Evolutionary conservation across 2,888 invertebrate species (phyloP).

Genomic region (Hirtodrosophila confusa): DNA sequence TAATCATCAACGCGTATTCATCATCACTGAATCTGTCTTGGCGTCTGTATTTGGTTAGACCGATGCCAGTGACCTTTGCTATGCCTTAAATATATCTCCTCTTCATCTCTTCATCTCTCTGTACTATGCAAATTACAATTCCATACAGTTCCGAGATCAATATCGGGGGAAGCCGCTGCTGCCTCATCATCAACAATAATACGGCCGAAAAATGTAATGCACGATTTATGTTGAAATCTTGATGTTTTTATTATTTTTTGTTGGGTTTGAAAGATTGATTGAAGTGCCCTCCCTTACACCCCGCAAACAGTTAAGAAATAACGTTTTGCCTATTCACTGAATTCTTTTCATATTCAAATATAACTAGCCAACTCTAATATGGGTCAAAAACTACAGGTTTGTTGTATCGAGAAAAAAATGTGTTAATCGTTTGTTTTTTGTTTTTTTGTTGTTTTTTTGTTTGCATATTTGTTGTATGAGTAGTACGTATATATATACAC

Average conservation of each 20-base stretch:
- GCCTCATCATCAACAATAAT: conserved; percentile 39
- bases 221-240: conserved; percentile 70
- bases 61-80: conserved; percentile 73
- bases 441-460: conserved; percentile 5
- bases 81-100: conserved; percentile 36
- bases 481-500: conserved; percentile 13
- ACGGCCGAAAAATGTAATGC: conserved; percentile 54
- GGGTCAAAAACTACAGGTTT: conserved; percentile 76
- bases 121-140: conserved; percentile 52
- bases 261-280: conserved; percentile 32
- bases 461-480: conserved; percentile 37
- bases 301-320: conserved; percentile 64
- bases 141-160: conserved; percentile 49
- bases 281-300: conserved; percentile 20
- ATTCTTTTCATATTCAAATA: conserved; percentile 73
- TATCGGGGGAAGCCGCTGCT: conserved; percentile 60
- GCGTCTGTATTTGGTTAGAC: conserved; percentile 30
- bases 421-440: conserved; percentile 66
- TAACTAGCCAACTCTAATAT: conserved; percentile 60
- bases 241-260: background rate
- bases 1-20: conserved; percentile 45
- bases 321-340: conserved; percentile 47
- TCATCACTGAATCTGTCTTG: conserved; percentile 36
- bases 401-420: conserved; percentile 45
- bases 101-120: conserved; percentile 14